These are phyloP conservation scores for Solea senegalensis DNA, from an alignment of 2,113 vertebrate species.

Conservation along the genomic window DNA sequence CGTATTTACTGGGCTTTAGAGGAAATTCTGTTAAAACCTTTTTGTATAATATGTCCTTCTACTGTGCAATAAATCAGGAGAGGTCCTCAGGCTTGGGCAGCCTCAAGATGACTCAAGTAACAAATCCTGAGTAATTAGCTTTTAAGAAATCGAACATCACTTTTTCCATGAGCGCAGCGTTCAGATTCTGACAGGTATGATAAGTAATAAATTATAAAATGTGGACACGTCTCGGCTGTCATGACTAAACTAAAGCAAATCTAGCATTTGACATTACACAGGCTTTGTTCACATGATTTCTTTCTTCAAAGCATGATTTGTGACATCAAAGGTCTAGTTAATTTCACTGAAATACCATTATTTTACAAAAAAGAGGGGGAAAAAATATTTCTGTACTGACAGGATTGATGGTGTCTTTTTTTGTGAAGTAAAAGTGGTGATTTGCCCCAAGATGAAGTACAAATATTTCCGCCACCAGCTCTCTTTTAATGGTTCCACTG, in stretches of 20 bases:
- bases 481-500: constrained; percentile 32
- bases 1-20: not conserved
- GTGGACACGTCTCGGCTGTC: constrained; percentile 17
- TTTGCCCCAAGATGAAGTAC: constrained; percentile 49
- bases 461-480: constrained; percentile 42
- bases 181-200: constrained; percentile 53
- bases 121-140: constrained; percentile 55
- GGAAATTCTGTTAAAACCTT: constrained; percentile 14
- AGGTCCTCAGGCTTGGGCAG: constrained; percentile 1
- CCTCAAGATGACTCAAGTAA: constrained; percentile 33
- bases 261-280: constrained; percentile 38
- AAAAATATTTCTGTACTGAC: constrained; percentile 32
- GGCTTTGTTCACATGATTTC: constrained; percentile 15
- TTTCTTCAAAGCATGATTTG: constrained; percentile 9
- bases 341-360: constrained; percentile 40
- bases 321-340: constrained; percentile 33
- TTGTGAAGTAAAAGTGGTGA: constrained; percentile 44
- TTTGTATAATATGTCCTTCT: constrained; percentile 44
- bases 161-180: constrained; percentile 22
- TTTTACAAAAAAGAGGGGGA: constrained; percentile 8
- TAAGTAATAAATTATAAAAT: constrained; percentile 46
- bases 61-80: constrained; percentile 11
- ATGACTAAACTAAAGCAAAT: constrained; percentile 24
- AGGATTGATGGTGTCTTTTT: constrained; percentile 27
- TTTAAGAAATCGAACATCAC: constrained; percentile 45